A percentile compares a stretch with the other conserved stretches of the same genome.
Evolutionary conservation across 1,140 invertebrate species (phyloP).

Genomic region (Brachionus rubens): DNA sequence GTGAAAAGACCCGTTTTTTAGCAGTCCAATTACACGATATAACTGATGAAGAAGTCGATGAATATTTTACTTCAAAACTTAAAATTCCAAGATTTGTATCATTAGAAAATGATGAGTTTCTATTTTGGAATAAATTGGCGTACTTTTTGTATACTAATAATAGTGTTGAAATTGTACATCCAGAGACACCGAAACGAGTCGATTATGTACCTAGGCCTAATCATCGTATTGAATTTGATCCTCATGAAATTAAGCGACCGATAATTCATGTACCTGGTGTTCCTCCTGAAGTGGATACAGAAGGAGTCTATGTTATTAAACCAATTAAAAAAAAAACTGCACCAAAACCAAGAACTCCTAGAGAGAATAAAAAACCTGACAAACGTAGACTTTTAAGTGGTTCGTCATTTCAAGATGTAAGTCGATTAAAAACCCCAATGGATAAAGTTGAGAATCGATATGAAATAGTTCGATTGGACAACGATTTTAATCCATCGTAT

Average conservation of each 20-base stretch:
- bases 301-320: background rate
- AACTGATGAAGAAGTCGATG: constrained; percentile 28
- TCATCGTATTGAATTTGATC: constrained; percentile 20
- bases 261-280: background rate
- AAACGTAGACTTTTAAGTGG: background rate
- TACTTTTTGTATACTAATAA: constrained; percentile 37
- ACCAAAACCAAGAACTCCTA: background rate
- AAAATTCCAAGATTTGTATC: constrained; percentile 25
- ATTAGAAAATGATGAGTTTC: constrained; percentile 30
- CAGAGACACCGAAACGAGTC: background rate
- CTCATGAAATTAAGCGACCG: background rate
- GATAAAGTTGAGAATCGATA: constrained; percentile 6
- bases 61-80: constrained; percentile 11
- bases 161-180: background rate
- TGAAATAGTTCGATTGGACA: constrained; percentile 12
- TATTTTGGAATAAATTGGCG: constrained; percentile 38
- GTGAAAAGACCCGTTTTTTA: constrained; percentile 11
- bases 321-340: background rate
- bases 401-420: background rate
- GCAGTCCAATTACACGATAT: constrained; percentile 33
- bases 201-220: background rate
- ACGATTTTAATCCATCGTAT: background rate
- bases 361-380: background rate
- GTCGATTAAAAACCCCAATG: background rate
- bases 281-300: background rate